Percentiles rank a stretch among this genome's conserved stretches.
Evolutionary conservation across 1,140 invertebrate genomes (phyloP).

Genomic region (Scaptomyza graminum): DNA sequence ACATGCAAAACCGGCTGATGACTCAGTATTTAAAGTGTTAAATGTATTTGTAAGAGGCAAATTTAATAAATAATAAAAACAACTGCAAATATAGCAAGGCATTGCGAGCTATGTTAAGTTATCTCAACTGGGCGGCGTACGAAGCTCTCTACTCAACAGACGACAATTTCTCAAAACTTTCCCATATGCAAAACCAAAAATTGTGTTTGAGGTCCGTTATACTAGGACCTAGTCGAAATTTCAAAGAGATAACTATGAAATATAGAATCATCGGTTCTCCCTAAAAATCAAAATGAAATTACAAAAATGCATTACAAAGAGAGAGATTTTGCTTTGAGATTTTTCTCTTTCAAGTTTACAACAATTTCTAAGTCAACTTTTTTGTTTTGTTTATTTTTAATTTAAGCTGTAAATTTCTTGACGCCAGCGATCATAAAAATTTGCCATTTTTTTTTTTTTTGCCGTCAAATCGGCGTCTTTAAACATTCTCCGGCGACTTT

Average conservation of each 20-base stretch:
- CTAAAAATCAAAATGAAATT: no score
- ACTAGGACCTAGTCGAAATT: no score
- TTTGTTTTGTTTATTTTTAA: slow-evolving; percentile 69
- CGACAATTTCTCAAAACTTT: slow-evolving; percentile 28
- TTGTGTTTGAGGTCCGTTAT: slow-evolving; percentile 21
- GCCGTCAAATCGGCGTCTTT: slow-evolving; percentile 2
- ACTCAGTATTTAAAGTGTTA: slow-evolving; percentile 52
- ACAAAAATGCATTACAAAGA: no score
- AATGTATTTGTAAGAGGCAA: slow-evolving; percentile 33
- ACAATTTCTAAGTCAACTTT: no score
- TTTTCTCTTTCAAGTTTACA: no score
- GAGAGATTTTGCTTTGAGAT: no score
- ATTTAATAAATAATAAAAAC: slow-evolving; percentile 18
- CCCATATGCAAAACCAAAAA: slow-evolving; percentile 6
- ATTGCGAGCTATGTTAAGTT: slow-evolving; percentile 48
- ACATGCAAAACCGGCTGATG: slow-evolving; percentile 74
- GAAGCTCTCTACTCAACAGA: slow-evolving; percentile 46
- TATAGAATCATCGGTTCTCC: no score
- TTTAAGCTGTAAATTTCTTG: slow-evolving; percentile 76
- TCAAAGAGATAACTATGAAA: no score
- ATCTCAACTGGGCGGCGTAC: slow-evolving; percentile 29
- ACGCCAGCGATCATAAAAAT: slow-evolving; percentile 69
- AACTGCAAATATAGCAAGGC: slow-evolving; percentile 55
- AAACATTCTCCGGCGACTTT: slow-evolving; percentile 33
- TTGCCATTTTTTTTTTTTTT: slow-evolving; percentile 19